phyloP scores from a whole-genome alignment of 1,140 invertebrate genomes.

The Bombyx mandarina region DNA sequence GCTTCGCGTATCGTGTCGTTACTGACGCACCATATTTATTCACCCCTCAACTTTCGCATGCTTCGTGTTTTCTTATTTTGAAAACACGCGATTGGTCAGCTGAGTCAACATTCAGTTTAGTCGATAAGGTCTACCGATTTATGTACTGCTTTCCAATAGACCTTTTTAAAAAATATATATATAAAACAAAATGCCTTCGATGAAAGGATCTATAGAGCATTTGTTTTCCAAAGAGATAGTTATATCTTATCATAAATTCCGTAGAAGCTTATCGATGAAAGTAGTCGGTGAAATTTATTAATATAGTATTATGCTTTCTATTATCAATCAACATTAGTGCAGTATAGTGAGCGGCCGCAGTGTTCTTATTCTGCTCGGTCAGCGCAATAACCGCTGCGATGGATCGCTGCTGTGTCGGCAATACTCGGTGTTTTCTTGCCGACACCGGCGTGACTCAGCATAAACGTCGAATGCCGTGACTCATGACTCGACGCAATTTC shows the following conservation, averaged over 20 bases:
- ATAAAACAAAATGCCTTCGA: no score
- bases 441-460: constrained; percentile 41
- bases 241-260: no score
- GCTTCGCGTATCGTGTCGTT: constrained; percentile 24
- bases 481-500: constrained; percentile 43
- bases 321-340: constrained; percentile 54
- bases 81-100: constrained; percentile 38
- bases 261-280: no score
- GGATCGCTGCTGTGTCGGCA: constrained; percentile 41
- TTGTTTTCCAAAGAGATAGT: no score
- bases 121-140: no score
- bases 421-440: constrained; percentile 20
- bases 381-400: constrained; percentile 41
- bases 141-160: no score
- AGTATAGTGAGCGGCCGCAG: constrained; percentile 26
- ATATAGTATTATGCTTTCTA: constrained; percentile 17
- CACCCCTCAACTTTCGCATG: constrained; percentile 29
- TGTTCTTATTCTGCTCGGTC: constrained; percentile 34
- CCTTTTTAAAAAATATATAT: no score
- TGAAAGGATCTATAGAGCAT: no score
- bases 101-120: constrained; percentile 17
- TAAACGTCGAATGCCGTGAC: constrained; percentile 26
- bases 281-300: no score
- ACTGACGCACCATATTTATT: background rate
- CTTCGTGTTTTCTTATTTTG: constrained; percentile 35